These are phyloP conservation scores for Aplocera efformata DNA, from an alignment of 2,888 invertebrate genomes.

Conservation along the genomic window DNA sequence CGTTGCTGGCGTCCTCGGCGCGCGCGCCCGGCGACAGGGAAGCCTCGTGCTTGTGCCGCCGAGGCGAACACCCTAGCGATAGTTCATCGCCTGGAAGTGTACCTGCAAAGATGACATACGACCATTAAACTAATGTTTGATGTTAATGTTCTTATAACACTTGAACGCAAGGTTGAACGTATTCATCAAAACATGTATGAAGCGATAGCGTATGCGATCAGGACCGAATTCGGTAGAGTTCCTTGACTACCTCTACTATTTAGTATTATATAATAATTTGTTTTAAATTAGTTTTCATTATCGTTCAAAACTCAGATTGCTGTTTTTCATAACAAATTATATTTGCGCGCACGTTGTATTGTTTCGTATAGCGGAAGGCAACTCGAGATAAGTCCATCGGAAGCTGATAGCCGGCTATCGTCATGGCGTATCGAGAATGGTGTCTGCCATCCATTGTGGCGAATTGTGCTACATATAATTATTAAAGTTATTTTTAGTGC, in stretches of 20 bases:
- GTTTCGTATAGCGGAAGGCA: slow-evolving; percentile 46
- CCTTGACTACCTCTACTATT: no score
- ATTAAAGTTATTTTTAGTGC: no score
- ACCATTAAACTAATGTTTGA: slow-evolving; percentile 3
- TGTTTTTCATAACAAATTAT: slow-evolving; percentile 15
- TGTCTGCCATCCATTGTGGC: slow-evolving; percentile 29
- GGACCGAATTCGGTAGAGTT: no score
- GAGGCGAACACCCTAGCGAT: slow-evolving; percentile 82
- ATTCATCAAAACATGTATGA: no score
- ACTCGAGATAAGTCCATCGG: slow-evolving; percentile 57
- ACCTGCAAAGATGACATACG: slow-evolving; percentile 81
- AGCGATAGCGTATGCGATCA: no score
- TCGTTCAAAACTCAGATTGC: slow-evolving; percentile 1
- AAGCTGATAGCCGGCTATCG: slow-evolving; percentile 59
- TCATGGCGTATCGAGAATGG: slow-evolving; percentile 35
- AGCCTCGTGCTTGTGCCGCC: slow-evolving; percentile 82
- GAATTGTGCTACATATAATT: background rate
- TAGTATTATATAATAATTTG: no score
- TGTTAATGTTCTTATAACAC: no score
- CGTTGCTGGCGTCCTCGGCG: slow-evolving; percentile 88
- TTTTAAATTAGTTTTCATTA: background rate
- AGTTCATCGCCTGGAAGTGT: slow-evolving; percentile 90
- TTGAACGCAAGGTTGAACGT: no score
- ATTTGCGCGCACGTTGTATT: slow-evolving; percentile 28
- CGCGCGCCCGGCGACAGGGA: slow-evolving; percentile 84